Percentiles rank a stretch among this genome's conserved stretches.
These are phyloP conservation scores for Taenioides sp. DNA, from an alignment of 2,797 vertebrate species.

Conservation along the genomic window DNA sequence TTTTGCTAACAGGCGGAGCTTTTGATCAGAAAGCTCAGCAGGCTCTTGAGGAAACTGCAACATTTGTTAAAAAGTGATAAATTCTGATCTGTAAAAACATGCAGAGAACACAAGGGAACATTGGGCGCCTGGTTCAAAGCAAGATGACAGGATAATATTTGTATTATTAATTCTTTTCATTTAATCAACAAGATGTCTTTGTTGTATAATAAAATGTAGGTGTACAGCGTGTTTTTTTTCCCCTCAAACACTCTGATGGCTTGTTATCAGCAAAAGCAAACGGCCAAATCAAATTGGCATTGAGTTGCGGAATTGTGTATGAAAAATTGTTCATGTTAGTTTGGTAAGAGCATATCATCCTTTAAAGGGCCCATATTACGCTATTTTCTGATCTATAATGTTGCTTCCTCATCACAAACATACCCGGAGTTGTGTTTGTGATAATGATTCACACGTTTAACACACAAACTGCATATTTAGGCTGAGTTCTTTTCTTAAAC, in stretches of 20 bases:
- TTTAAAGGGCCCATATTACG: too few species aligned
- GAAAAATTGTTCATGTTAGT: conserved; percentile 29
- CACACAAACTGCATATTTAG: too few species aligned
- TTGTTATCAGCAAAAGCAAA: conserved; percentile 21
- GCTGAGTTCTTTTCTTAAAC: too few species aligned
- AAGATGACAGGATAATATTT: conserved; percentile 10
- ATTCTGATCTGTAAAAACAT: background rate
- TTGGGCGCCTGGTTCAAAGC: background rate
- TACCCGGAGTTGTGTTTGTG: too few species aligned
- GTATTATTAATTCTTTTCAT: conserved; percentile 39
- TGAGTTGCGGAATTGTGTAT: conserved; percentile 20
- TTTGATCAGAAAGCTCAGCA: background rate
- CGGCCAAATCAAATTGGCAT: background rate
- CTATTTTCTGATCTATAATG: too few species aligned
- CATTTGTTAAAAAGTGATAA: conserved; percentile 10
- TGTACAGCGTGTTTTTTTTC: conserved; percentile 17
- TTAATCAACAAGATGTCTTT: conserved; percentile 16
- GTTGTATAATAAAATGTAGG: conserved; percentile 31
- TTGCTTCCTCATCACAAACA: too few species aligned
- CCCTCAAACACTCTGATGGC: conserved; percentile 17
- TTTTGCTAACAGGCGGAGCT: background rate
- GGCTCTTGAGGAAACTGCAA: background rate
- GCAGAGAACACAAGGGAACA: background rate
- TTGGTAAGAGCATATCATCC: conserved; percentile 40
- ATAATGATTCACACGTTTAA: too few species aligned